Base-by-base conservation (phyloP, 2,797 vertebrate genomes). In the Hemitrygon akajei region DNA sequence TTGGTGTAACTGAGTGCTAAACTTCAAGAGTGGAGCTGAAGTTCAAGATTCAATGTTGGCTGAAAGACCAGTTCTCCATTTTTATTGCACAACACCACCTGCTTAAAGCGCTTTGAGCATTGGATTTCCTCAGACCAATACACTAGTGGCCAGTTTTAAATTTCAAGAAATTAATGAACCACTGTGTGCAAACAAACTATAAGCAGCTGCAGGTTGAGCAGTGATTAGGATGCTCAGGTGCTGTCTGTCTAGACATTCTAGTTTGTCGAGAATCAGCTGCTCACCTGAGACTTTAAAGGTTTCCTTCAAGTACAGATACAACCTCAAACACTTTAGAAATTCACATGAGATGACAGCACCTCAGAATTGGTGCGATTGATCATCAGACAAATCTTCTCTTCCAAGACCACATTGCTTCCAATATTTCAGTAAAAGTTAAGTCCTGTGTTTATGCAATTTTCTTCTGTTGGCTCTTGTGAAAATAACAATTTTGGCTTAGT, bases 251-350 rank as follows among this genome's bases (percentile, higher is more conserved):
- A 89, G 86, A 69, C 86, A 20, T 14, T 69, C 69, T 34, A 66
- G 14, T n/a, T 89, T 20, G 7, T 37, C 7, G 60, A 37, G 60
- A 20, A 89, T 30, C 86, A 89, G 58, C 58, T 87, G 84, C 63
- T 87, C 60, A 34, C 7, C 56, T 89, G 86, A 18, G 86, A 37
- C 86, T 89, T 69, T 34, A 89, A 89, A 89, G 30, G 86, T 69
- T 89, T 89, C 10, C 18, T 18, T 69, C 18, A 66, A 89, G n/a
- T 89, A 6, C 60, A 25, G 60, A 89, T 89, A 34, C 18, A 89
- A 66, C 69, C 86, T 37, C 37, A 89, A 89, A 34, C 16, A 18
- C 63, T 89, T 66, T 66, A 0, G n/a, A 69, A 66, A 89, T 69
- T 7, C 86, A 69, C n/a, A 37, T 89, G 86, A n/a, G n/a, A 69